Conservation (phyloP, 2,888 invertebrate species). For the Thyatira batis region DNA sequence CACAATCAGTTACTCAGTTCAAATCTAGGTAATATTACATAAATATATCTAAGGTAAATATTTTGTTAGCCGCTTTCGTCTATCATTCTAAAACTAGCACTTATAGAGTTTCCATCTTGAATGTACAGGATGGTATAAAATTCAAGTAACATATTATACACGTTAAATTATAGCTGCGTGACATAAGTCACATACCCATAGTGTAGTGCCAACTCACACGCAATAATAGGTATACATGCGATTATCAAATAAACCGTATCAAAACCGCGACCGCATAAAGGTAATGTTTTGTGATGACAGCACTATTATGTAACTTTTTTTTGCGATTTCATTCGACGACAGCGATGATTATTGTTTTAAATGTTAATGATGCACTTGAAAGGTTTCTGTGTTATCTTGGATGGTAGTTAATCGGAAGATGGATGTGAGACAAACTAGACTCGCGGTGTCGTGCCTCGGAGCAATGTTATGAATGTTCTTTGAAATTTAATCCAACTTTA, state of each 20-base stretch:
- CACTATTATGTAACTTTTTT: constrained; percentile 13
- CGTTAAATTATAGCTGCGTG: constrained; percentile 15
- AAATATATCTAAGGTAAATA: too few species aligned
- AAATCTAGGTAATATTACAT: too few species aligned
- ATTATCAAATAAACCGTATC: constrained; percentile 19
- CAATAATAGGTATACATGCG: constrained; percentile 4
- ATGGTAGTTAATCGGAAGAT: neutral
- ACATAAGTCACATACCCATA: constrained; percentile 8
- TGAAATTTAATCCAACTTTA: neutral
- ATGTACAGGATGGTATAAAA: neutral
- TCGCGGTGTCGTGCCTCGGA: neutral
- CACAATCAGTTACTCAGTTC: too few species aligned
- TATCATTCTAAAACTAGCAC: too few species aligned
- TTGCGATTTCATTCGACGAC: constrained; percentile 6
- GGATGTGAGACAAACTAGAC: neutral
- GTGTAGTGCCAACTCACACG: neutral
- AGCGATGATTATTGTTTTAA: constrained; percentile 1
- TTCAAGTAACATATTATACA: neutral
- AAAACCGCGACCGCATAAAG: constrained; percentile 3
- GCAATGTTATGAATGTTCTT: neutral
- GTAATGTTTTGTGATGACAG: constrained; percentile 18
- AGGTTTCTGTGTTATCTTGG: constrained; percentile 4
- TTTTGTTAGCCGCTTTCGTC: too few species aligned
- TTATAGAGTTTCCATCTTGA: too few species aligned
- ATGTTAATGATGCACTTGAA: constrained; percentile 2